Percentiles rank a stretch among this genome's conserved stretches.
Evolutionary conservation across 2,113 vertebrate species (phyloP).

Genomic region (Egretta garzetta): DNA sequence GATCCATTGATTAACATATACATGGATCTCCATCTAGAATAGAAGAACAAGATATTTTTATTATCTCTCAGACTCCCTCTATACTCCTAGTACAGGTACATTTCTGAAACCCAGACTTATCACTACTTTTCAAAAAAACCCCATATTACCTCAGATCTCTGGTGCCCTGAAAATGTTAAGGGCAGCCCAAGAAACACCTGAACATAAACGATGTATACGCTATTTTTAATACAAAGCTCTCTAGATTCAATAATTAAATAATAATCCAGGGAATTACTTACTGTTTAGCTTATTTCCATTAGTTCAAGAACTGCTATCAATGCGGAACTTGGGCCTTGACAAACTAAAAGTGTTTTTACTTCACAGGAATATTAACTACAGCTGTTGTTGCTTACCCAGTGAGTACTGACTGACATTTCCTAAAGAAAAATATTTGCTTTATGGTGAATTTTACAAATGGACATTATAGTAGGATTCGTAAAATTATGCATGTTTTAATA

Average conservation of each 20-base stretch:
- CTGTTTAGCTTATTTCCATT: not conserved
- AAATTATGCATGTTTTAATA: not conserved
- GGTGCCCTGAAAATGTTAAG: not conserved
- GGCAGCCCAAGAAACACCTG: not conserved
- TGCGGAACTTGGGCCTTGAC: not conserved
- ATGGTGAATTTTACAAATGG: not conserved
- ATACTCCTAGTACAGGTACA: not conserved
- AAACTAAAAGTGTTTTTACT: not conserved
- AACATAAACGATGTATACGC: not conserved
- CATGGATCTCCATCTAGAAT: not conserved
- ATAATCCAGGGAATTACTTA: too few relatives aligned
- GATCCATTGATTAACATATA: not conserved
- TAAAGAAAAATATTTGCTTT: not conserved
- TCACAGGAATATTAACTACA: not conserved
- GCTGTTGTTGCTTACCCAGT: not conserved
- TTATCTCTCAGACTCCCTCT: not conserved
- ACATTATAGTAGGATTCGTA: not conserved
- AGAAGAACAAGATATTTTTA: not conserved
- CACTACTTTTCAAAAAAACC: not conserved
- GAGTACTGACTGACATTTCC: not conserved
- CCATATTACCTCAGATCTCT: not conserved
- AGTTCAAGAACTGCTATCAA: not conserved
- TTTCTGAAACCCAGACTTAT: not conserved
- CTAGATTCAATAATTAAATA: not conserved
- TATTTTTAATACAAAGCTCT: not conserved